These are phyloP conservation scores for Propithecus deckenii DNA, from an alignment of 2,797 vertebrate species.

Conservation along the genomic window DNA sequence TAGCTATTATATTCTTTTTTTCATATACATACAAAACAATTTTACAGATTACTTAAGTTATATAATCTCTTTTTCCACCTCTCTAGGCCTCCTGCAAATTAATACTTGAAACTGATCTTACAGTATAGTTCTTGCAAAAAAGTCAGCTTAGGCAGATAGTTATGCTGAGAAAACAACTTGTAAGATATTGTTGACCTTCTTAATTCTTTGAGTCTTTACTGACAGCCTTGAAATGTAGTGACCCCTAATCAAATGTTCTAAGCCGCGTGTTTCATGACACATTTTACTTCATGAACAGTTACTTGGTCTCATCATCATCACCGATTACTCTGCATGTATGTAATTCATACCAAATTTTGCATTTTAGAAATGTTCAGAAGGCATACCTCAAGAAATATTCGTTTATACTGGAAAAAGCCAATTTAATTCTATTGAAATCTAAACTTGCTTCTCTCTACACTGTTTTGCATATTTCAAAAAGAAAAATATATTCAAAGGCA, in stretches of 20 bases:
- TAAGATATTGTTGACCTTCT: constrained; percentile 23
- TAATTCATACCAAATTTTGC: not conserved
- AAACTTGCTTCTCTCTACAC: not conserved
- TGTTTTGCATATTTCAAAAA: constrained; percentile 35
- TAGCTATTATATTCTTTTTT: constrained; percentile 59
- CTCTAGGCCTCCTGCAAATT: constrained; percentile 16
- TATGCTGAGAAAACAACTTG: constrained; percentile 17
- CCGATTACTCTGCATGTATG: not conserved
- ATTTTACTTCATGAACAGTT: constrained; percentile 37
- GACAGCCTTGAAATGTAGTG: constrained; percentile 46
- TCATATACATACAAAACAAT: not conserved
- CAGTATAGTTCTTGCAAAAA: constrained; percentile 26
- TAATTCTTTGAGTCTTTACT: constrained; percentile 56
- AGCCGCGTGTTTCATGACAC: constrained; percentile 17
- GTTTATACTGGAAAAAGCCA: not conserved
- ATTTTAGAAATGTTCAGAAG: constrained; percentile 33
- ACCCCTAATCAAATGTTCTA: constrained; percentile 45
- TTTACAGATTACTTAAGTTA: constrained; percentile 35
- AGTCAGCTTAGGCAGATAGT: constrained; percentile 16
- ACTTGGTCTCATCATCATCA: not conserved
- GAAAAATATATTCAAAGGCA: not conserved
- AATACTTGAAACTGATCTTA: constrained; percentile 6
- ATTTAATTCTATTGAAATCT: not conserved
- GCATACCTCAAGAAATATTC: not conserved
- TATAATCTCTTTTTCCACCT: constrained; percentile 2